Base-by-base conservation (phyloP, 2,797 vertebrate species). In the Melanogrammus aeglefinus region DNA sequence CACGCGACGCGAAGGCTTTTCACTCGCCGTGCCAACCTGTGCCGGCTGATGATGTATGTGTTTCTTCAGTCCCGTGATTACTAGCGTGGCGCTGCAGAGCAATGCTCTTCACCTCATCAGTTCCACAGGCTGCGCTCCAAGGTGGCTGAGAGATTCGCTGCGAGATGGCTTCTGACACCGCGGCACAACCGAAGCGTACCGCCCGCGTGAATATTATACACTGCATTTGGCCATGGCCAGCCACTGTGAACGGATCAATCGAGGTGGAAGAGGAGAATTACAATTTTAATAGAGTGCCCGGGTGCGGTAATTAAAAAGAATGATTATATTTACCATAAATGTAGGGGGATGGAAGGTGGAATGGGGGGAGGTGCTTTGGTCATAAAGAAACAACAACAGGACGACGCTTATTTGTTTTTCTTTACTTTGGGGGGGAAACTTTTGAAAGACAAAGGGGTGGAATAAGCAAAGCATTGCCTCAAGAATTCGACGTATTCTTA, bases 31-130 rank as follows among this genome's bases (percentile, higher is more conserved):
- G 96, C 97, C 97, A 97, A 95, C 96, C 97, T 95, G 93, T 92
- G 95, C 96, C 96, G 96, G 96, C 96, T 95, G 95, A 98, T 99
- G 98, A 99, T 99, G 95, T 99, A 99, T 99, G 97, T 99, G 97
- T 98, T 99, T 97, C 97, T 97, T 96, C 97, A 97, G 96, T 95
- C 96, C 96, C 94, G 97, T 98, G 97, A 99, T 99, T 98, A 98
- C 96, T 96, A 95, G 96, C 96, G 95, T 94, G 93, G 95, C 95
- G 95, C 95, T 94, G 96, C 96, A 93, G 96, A 94, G 96, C 95
- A 93, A 94, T 94, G 96, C 96, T 96, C 96, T 95, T 98, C 97
- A 96, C 97, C 97, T 98, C 97, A 98, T 99, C 98, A 97, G 97
- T 97, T 99, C 97, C 97, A 96, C 95, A 96, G 96, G 96, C 96